Evolutionary conservation across 2,113 vertebrate species (phyloP).

Genomic region (Mixornis gularis): DNA sequence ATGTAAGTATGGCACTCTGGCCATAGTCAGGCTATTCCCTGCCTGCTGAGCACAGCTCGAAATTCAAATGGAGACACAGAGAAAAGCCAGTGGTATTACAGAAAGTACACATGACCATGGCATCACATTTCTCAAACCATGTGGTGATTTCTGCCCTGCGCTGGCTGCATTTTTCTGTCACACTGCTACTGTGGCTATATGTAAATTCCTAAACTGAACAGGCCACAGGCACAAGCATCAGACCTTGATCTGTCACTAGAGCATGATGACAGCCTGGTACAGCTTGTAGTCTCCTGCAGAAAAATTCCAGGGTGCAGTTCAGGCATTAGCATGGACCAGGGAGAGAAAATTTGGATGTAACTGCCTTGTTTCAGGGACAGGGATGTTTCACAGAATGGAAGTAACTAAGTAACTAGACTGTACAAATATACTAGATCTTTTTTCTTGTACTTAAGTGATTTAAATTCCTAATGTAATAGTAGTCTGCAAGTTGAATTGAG

Average conservation of each 20-base stretch:
- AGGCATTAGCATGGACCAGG: background rate
- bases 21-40: background rate
- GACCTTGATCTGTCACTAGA: background rate
- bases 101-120: background rate
- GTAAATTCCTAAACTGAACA: background rate
- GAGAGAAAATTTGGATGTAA: background rate
- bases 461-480: background rate
- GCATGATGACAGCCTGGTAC: background rate
- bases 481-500: background rate
- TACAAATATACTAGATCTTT: background rate
- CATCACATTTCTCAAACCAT: background rate
- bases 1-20: background rate
- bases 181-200: background rate
- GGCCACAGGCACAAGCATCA: background rate
- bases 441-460: background rate
- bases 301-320: background rate
- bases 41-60: background rate
- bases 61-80: background rate
- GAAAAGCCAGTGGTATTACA: background rate
- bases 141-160: background rate
- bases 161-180: background rate
- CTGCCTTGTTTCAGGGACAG: background rate
- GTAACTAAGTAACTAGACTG: background rate
- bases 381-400: background rate
- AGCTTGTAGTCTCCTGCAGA: fast-evolving